Percentiles rank a stretch among this genome's conserved stretches.
phyloP scores from a whole-genome alignment of 2,888 invertebrate species.

The Dicranocentrus wangi region DNA sequence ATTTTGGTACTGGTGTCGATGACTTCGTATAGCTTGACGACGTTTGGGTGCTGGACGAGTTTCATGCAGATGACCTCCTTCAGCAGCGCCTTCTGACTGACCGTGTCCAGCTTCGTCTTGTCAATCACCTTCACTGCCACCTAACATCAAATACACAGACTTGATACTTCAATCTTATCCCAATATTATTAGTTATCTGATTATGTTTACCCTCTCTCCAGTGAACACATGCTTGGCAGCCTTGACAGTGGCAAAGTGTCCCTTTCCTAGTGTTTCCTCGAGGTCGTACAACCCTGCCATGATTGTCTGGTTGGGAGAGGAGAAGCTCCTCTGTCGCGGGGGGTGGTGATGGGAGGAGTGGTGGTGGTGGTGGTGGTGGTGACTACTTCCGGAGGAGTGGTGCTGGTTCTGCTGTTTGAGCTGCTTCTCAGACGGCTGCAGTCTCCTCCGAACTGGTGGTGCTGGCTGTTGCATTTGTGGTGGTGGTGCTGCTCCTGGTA shows the following conservation, averaged over 20 bases:
- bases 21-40: slow-evolving; percentile 97
- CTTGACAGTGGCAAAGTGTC: slow-evolving; percentile 99
- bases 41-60: slow-evolving; percentile 98
- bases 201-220: slow-evolving; percentile 94
- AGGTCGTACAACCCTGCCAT: slow-evolving; percentile 98
- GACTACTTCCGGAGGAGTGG: not conserved
- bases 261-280: slow-evolving; percentile 96
- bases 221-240: slow-evolving; percentile 98
- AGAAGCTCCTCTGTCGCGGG: slow-evolving; percentile 29
- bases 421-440: slow-evolving; percentile 41
- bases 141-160: slow-evolving; percentile 68
- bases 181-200: no score
- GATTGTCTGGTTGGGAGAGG: slow-evolving; percentile 29
- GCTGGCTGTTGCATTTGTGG: no score
- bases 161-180: slow-evolving; percentile 70
- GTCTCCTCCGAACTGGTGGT: slow-evolving; percentile 21
- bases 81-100: slow-evolving; percentile 95
- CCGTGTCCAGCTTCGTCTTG: slow-evolving; percentile 96
- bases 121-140: slow-evolving; percentile 87
- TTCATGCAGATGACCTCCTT: slow-evolving; percentile 99
- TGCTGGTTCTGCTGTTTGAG: not conserved
- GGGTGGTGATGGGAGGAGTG: not conserved
- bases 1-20: slow-evolving; percentile 99
- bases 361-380: not conserved
- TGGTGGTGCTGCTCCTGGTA: no score